A percentile compares a stretch with the other conserved stretches of the same genome.
phyloP scores from a whole-genome alignment of 1,140 invertebrate genomes.

The Pantala flavescens region DNA sequence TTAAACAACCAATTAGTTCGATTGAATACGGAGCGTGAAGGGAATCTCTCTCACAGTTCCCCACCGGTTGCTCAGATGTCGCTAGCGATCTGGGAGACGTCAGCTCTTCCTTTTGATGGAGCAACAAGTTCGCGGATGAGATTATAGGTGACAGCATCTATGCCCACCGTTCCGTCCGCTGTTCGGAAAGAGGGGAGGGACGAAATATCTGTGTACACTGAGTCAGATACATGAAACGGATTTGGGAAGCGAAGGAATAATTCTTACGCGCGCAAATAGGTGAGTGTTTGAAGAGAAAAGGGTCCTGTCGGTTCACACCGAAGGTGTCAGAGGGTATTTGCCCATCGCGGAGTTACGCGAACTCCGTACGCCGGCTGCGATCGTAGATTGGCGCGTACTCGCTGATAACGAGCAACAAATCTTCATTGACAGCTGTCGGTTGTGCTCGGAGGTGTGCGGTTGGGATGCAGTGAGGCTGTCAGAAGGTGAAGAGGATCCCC shows the following conservation, averaged over 20 bases:
- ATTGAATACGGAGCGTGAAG: neutral
- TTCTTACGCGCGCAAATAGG: neutral
- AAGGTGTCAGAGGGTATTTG: neutral
- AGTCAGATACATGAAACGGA: conserved; percentile 9
- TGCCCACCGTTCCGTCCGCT: neutral
- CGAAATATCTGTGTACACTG: neutral
- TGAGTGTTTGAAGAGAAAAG: neutral
- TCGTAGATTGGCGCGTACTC: neutral
- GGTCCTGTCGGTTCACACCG: neutral
- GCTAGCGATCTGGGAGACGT: neutral
- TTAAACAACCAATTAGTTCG: neutral
- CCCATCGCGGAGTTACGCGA: neutral
- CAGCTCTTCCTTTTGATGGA: neutral
- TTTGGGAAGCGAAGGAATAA: neutral
- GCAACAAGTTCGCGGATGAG: neutral
- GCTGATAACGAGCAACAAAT: neutral
- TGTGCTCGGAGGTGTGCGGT: neutral
- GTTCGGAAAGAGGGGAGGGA: neutral
- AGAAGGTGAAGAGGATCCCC: neutral
- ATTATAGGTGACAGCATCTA: neutral
- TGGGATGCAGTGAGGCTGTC: neutral
- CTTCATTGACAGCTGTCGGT: neutral
- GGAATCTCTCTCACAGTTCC: neutral
- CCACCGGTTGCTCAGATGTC: neutral
- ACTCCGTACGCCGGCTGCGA: neutral